These are phyloP conservation scores for Anodontia alba DNA, from an alignment of 2,888 invertebrate species.

Conservation along the genomic window DNA sequence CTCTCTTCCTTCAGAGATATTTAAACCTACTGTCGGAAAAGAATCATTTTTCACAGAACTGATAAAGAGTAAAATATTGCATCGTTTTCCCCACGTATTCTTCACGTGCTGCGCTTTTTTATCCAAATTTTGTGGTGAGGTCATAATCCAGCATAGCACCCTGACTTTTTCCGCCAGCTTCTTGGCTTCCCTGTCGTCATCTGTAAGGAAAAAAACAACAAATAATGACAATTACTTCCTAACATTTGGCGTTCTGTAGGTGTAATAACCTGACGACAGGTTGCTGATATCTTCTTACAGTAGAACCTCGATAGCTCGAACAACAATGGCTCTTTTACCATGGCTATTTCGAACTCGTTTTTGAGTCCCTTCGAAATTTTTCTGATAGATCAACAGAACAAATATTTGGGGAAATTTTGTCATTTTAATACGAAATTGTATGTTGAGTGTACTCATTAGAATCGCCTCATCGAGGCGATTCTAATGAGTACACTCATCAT, in stretches of 20 bases:
- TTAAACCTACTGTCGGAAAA: slow-evolving; percentile 91
- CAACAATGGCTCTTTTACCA: no score
- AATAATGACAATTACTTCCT: not conserved
- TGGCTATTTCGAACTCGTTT: no score
- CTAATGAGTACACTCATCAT: no score
- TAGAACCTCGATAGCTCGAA: no score
- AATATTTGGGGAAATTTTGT: no score
- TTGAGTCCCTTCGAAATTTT: no score
- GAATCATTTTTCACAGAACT: slow-evolving; percentile 87
- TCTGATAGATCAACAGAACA: no score
- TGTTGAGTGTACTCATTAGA: no score
- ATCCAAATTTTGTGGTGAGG: slow-evolving; percentile 94
- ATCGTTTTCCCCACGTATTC: slow-evolving; percentile 97
- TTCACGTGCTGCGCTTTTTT: slow-evolving; percentile 95
- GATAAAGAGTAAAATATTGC: slow-evolving; percentile 85
- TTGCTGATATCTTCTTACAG: no score
- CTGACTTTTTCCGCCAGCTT: slow-evolving; percentile 91
- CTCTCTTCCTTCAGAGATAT: slow-evolving; percentile 94
- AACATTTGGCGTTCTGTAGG: not conserved
- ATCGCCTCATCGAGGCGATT: no score
- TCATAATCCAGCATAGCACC: slow-evolving; percentile 98
- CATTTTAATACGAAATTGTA: no score
- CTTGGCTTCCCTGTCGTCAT: slow-evolving; percentile 68
- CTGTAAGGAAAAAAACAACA: slow-evolving; percentile 53
- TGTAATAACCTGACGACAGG: no score